A percentile compares a stretch with the other conserved stretches of the same genome.
phyloP scores from a whole-genome alignment of 2,113 vertebrate species.

The Podarcis raffonei region DNA sequence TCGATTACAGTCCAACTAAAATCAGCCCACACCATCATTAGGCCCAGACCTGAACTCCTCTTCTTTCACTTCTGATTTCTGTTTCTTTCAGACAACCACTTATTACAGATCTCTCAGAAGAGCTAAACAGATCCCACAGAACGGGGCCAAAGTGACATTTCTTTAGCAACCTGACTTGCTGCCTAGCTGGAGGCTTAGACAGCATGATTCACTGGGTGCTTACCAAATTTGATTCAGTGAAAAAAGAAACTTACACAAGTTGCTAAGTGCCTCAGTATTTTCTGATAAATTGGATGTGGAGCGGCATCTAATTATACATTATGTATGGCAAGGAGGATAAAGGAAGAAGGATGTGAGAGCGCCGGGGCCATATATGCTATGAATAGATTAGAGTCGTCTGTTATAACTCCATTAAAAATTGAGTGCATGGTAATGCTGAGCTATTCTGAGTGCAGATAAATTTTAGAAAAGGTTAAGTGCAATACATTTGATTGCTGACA shows the following conservation, averaged over 20 bases:
- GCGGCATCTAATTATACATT: constrained; percentile 20
- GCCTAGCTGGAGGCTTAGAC: background rate
- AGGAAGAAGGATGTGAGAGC: constrained; percentile 16
- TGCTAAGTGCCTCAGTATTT: background rate
- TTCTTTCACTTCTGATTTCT: too few species aligned
- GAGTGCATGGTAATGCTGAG: constrained; percentile 45
- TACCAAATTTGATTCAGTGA: background rate
- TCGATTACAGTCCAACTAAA: too few species aligned
- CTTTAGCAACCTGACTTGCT: background rate
- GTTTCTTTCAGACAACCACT: too few species aligned
- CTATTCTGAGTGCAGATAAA: constrained; percentile 64
- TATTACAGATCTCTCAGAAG: too few species aligned
- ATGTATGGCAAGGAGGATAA: constrained; percentile 17
- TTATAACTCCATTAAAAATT: constrained; percentile 69
- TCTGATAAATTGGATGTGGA: background rate
- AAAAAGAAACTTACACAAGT: background rate
- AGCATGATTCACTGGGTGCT: background rate
- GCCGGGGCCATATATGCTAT: constrained; percentile 30
- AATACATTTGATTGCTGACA: constrained; percentile 25
- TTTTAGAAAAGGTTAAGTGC: constrained; percentile 60
- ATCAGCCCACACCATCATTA: too few species aligned
- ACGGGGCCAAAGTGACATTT: background rate
- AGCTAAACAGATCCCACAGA: too few species aligned
- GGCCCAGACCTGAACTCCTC: too few species aligned
- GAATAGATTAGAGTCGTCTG: constrained; percentile 48